These are phyloP conservation scores for Vicugna pacos DNA, from an alignment of 2,113 vertebrate species.

Conservation along the genomic window DNA sequence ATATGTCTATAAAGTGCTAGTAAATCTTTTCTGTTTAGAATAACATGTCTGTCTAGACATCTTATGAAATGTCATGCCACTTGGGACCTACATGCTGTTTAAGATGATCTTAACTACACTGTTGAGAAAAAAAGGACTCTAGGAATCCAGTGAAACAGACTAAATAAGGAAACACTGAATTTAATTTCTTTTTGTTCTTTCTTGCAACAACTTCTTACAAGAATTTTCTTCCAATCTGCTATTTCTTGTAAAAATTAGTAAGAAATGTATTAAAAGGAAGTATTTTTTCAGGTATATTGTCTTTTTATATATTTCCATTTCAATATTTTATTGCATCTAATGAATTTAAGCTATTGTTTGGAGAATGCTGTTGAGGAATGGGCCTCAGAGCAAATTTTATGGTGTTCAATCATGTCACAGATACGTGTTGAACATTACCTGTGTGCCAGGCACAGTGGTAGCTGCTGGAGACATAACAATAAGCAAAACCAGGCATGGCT, in stretches of 20 bases:
- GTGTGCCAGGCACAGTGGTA: background rate
- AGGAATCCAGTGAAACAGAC: background rate
- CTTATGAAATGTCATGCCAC: background rate
- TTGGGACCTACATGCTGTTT: background rate
- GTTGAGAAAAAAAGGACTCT: background rate
- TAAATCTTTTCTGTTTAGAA: background rate
- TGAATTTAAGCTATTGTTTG: background rate
- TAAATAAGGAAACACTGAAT: background rate
- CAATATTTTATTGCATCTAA: background rate
- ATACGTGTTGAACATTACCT: background rate
- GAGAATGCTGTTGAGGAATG: background rate
- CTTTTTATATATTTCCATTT: background rate
- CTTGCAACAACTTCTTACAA: background rate
- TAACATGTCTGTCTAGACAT: background rate
- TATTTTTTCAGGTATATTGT: background rate
- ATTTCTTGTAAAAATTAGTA: background rate
- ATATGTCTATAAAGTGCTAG: background rate
- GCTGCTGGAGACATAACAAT: background rate
- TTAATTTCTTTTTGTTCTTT: slow-evolving; percentile 23
- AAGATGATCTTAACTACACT: background rate
- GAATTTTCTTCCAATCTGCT: background rate
- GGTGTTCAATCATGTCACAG: background rate
- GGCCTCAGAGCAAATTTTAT: background rate
- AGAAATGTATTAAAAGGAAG: background rate
- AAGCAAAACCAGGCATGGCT: background rate